phyloP scores from a whole-genome alignment of 2,113 vertebrate genomes.

The Caracal caracal region DNA sequence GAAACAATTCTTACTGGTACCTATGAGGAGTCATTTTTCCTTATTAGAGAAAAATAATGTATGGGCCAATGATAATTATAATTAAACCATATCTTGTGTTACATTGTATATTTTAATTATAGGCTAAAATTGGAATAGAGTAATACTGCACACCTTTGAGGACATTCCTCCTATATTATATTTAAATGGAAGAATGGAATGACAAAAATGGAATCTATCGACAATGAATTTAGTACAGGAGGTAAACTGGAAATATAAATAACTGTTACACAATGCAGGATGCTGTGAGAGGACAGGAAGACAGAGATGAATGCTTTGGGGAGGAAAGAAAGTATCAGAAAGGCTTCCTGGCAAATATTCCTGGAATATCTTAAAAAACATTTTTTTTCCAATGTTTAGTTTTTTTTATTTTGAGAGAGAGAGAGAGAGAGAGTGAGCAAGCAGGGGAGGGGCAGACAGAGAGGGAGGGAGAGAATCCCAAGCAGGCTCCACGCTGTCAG shows the following conservation, averaged over 20 bases:
- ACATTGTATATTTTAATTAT: constrained; percentile 35
- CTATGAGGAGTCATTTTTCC: not conserved
- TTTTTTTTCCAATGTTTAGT: too few species aligned
- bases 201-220: not conserved
- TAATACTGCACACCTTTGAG: not conserved
- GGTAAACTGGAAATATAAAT: constrained; percentile 27
- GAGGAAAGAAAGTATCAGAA: not conserved
- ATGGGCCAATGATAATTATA: not conserved
- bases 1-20: constrained; percentile 24
- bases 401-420: not conserved
- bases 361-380: not conserved
- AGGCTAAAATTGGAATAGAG: constrained; percentile 23
- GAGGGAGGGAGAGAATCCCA: not conserved
- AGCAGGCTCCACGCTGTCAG: not conserved
- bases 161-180: not conserved
- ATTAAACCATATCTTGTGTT: not conserved
- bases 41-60: constrained; percentile 33
- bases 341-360: not conserved
- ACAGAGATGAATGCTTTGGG: not conserved
- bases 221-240: not conserved
- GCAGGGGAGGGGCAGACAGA: not conserved
- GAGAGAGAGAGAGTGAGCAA: not conserved
- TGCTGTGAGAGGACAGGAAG: not conserved
- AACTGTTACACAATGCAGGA: not conserved
- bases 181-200: constrained; percentile 1